phyloP scores from a whole-genome alignment of 2,888 invertebrate species.

The Lasioglossum marginatum region DNA sequence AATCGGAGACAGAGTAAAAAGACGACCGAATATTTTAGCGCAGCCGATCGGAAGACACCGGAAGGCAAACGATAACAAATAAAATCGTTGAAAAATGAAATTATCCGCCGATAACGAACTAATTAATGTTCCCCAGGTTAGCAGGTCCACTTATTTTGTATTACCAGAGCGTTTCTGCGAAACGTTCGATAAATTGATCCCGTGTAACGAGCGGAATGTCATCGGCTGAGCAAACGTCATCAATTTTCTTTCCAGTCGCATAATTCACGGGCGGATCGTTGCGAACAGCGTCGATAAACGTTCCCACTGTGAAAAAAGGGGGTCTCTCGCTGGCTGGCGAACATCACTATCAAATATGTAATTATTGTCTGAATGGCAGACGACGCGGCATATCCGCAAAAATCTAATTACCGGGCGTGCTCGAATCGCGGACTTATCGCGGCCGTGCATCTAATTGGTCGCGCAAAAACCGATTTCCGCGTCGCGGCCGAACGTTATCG shows the following conservation, averaged over 20 bases:
- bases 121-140: neutral
- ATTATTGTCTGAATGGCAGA: constrained; percentile 42
- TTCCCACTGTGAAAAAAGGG: neutral
- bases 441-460: constrained; percentile 48
- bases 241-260: constrained; percentile 2
- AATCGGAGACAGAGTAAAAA: neutral
- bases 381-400: constrained; percentile 36
- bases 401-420: constrained; percentile 51
- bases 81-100: neutral
- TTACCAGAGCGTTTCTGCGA: neutral
- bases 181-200: neutral
- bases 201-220: neutral
- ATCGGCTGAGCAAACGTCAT: neutral
- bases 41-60: neutral
- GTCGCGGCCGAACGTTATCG: constrained; percentile 45
- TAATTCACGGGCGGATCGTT: neutral
- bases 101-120: neutral
- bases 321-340: neutral
- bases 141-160: neutral
- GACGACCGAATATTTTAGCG: neutral
- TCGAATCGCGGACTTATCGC: constrained; percentile 49
- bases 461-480: constrained; percentile 55
- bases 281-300: neutral
- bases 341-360: constrained; percentile 48
- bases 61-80: neutral